Evolutionary conservation across 2,888 invertebrate species (phyloP).

Genomic region (Conistra vaccinii): DNA sequence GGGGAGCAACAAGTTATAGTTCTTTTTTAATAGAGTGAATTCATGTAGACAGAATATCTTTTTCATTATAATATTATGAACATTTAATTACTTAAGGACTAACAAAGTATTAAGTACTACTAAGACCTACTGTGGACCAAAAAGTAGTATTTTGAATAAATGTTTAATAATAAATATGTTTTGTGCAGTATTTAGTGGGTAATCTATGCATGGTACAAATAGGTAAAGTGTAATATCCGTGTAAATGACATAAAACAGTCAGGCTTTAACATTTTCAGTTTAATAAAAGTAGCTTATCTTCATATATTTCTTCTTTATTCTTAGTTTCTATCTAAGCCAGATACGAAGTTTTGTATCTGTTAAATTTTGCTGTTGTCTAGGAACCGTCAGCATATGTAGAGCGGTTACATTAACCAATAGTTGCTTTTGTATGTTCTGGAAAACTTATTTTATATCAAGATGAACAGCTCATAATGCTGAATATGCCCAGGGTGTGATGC

Average conservation of each 20-base stretch:
- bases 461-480: not conserved
- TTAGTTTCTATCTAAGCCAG: not conserved
- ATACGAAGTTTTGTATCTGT: too few species aligned
- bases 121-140: too few species aligned
- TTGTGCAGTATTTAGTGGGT: not conserved
- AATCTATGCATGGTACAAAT: not conserved
- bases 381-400: not conserved
- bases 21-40: too few species aligned
- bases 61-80: too few species aligned
- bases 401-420: not conserved
- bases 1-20: too few species aligned
- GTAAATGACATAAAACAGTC: not conserved
- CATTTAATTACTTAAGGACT: too few species aligned
- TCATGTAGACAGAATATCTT: too few species aligned
- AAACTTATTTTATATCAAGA: not conserved
- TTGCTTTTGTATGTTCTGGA: not conserved
- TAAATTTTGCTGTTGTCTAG: not conserved
- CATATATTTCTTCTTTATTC: not conserved
- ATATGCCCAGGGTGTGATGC: not conserved
- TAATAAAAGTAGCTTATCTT: not conserved
- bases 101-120: too few species aligned
- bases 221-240: not conserved
- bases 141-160: too few species aligned
- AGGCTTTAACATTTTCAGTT: not conserved
- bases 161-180: too few species aligned